Evolutionary conservation across 2,888 invertebrate genomes (phyloP).

Genomic region (Drosophila multiciliata): DNA sequence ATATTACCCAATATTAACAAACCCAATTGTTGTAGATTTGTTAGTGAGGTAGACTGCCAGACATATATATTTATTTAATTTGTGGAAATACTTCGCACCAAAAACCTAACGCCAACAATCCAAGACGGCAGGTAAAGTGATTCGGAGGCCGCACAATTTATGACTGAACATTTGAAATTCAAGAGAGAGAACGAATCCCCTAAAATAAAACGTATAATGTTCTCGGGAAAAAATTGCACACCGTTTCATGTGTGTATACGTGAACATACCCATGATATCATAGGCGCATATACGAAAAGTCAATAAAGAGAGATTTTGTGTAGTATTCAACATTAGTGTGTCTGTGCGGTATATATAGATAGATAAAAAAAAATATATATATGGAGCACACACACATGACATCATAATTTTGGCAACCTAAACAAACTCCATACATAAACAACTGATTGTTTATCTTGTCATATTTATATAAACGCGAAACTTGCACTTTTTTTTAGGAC

Average conservation of each 20-base stretch:
- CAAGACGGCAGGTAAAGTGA: not conserved
- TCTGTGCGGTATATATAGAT: no score
- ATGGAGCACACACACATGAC: no score
- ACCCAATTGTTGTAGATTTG: not conserved
- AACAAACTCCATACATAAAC: no score
- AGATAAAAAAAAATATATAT: no score
- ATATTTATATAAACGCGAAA: not conserved
- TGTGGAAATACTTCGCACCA: not conserved
- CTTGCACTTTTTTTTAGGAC: not conserved
- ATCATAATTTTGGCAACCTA: no score
- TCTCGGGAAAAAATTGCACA: not conserved
- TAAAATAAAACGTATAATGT: not conserved
- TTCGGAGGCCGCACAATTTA: not conserved
- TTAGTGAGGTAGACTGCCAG: no score
- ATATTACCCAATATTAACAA: not conserved
- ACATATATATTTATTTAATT: not conserved
- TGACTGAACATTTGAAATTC: not conserved
- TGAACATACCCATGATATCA: not conserved
- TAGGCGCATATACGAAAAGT: not conserved
- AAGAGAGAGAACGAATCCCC: not conserved
- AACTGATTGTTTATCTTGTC: not conserved
- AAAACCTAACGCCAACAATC: not conserved
- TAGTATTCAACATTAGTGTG: no score
- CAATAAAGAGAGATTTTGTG: not conserved
- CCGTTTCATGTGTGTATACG: not conserved